Conservation (phyloP, 2,113 vertebrate species). For the Hippoglossus stenolepis region DNA sequence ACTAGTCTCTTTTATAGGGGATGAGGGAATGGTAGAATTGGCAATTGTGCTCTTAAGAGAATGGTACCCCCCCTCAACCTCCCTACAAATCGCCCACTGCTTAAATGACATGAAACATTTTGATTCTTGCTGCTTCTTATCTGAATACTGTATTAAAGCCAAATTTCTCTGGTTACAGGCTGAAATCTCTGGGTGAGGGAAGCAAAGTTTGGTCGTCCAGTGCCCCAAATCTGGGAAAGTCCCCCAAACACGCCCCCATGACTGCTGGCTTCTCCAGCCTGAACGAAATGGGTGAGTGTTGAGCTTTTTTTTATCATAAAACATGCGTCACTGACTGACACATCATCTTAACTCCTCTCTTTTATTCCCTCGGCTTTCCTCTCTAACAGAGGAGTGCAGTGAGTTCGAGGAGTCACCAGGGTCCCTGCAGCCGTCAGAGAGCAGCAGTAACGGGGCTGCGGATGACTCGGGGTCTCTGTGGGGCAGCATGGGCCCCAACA, state of each 20-base stretch:
- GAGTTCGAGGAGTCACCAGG: constrained; percentile 79
- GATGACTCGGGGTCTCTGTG: constrained; percentile 76
- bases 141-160: no score
- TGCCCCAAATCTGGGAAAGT: constrained; percentile 92
- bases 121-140: no score
- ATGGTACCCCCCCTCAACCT: no score
- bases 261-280: constrained; percentile 89
- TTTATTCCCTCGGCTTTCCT: neutral
- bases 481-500: constrained; percentile 59
- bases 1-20: no score
- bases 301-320: neutral
- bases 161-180: constrained; percentile 69
- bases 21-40: no score
- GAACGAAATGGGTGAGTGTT: constrained; percentile 89
- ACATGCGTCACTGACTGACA: neutral
- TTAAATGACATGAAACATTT: no score
- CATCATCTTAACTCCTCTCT: neutral
- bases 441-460: constrained; percentile 77
- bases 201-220: constrained; percentile 92
- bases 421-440: constrained; percentile 71
- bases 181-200: constrained; percentile 89
- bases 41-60: no score
- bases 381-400: constrained; percentile 77
- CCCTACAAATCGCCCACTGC: no score
- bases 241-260: constrained; percentile 89